Conservation (phyloP, 1,140 invertebrate species). For the Tetramorium parvispinum region DNA sequence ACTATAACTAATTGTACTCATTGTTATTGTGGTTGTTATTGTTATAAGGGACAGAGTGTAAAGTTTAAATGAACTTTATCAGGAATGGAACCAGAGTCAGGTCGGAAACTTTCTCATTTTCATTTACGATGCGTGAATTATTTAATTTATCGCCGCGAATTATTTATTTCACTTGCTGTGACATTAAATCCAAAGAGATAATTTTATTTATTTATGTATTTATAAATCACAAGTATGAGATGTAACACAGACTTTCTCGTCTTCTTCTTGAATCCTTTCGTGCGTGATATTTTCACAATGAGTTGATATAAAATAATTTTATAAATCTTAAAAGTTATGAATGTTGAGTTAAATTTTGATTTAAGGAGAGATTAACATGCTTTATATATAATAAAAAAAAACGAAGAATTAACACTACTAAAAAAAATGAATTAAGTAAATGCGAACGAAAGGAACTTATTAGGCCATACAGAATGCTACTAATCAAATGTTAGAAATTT, state of each 20-base stretch:
- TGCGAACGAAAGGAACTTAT: neutral
- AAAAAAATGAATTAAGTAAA: constrained; percentile 17
- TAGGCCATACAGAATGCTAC: neutral
- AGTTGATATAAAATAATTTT: constrained; percentile 18
- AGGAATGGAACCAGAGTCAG: constrained; percentile 42
- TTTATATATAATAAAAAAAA: constrained; percentile 4
- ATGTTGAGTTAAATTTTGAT: neutral
- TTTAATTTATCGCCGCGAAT: neutral
- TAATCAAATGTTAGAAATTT: constrained; percentile 23
- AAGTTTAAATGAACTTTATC: constrained; percentile 66
- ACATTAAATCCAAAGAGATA: neutral
- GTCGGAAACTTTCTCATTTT: constrained; percentile 62
- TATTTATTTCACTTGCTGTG: neutral
- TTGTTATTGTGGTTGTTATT: constrained; percentile 74
- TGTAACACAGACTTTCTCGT: constrained; percentile 4
- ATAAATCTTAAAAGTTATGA: neutral
- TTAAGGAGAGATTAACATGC: neutral
- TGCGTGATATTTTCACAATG: neutral
- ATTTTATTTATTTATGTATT: constrained; percentile 50
- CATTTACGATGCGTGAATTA: constrained; percentile 9
- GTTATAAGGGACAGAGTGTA: constrained; percentile 66
- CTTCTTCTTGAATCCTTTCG: neutral
- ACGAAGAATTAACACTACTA: neutral
- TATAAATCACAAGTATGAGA: constrained; percentile 2
- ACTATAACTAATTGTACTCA: constrained; percentile 65